phyloP scores from a whole-genome alignment of 1,140 invertebrate genomes.

The Mamestra configurata region DNA sequence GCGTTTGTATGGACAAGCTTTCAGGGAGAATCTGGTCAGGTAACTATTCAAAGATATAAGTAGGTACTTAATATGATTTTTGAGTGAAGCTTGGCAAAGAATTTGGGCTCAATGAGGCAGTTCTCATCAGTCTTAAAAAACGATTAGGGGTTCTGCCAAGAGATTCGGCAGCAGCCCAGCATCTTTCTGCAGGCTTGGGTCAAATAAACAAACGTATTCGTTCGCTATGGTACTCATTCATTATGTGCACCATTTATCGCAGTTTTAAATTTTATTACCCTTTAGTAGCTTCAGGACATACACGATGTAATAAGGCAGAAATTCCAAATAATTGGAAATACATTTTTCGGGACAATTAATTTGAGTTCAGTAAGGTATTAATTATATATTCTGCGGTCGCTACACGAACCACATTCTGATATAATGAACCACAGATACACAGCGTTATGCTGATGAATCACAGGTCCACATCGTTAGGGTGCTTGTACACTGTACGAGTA shows the following conservation, averaged over 20 bases:
- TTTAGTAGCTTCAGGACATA: too few relatives aligned
- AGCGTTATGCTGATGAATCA: background rate
- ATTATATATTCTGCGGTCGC: background rate
- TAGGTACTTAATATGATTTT: background rate
- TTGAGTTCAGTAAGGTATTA: conserved; percentile 11
- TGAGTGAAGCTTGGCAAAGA: background rate
- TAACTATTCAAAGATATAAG: conserved; percentile 21
- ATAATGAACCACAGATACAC: background rate
- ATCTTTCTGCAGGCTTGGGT: background rate
- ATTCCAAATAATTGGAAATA: background rate
- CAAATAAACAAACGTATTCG: background rate
- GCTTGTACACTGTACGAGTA: too few relatives aligned
- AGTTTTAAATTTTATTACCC: too few relatives aligned
- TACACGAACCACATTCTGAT: background rate
- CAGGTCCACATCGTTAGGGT: too few relatives aligned
- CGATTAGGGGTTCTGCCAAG: background rate
- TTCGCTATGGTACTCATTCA: too few relatives aligned
- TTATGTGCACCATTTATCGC: too few relatives aligned
- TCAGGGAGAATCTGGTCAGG: conserved; percentile 13
- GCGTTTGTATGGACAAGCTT: conserved; percentile 2
- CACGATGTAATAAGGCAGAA: too few relatives aligned
- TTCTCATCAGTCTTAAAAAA: background rate
- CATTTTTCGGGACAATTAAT: background rate
- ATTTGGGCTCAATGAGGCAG: background rate
- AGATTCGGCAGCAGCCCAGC: background rate